A percentile compares a stretch with the other conserved stretches of the same genome.
Evolutionary conservation across 2,888 invertebrate genomes (phyloP).

Genomic region (Temnothorax ravouxi): DNA sequence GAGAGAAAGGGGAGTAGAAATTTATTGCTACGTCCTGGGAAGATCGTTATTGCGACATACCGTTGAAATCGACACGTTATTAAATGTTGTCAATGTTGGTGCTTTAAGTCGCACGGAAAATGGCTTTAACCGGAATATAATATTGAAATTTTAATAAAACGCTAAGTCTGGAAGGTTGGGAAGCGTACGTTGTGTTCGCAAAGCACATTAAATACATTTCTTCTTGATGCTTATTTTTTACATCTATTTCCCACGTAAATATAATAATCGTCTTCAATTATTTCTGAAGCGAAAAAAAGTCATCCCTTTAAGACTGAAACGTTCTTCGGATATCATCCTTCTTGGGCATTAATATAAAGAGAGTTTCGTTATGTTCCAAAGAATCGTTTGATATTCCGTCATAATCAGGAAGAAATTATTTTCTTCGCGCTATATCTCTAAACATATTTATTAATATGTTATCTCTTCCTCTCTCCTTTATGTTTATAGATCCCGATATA

Average conservation of each 20-base stretch:
- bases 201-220: constrained; percentile 61
- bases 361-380: constrained; percentile 49
- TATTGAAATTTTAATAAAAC: constrained; percentile 64
- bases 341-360: constrained; percentile 61
- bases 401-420: constrained; percentile 50
- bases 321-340: constrained; percentile 62
- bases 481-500: constrained; percentile 59
- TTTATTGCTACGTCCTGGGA: constrained; percentile 67
- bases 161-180: constrained; percentile 9
- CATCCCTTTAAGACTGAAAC: constrained; percentile 81
- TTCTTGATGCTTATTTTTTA: constrained; percentile 67
- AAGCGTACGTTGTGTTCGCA: constrained; percentile 48
- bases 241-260: constrained; percentile 13
- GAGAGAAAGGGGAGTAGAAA: constrained; percentile 55
- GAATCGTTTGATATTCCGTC: constrained; percentile 63
- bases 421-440: constrained; percentile 49
- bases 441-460: constrained; percentile 69
- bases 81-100: constrained; percentile 62
- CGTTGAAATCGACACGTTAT: constrained; percentile 51
- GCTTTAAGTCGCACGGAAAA: constrained; percentile 55
- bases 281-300: constrained; percentile 57
- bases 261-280: constrained; percentile 34
- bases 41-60: constrained; percentile 61
- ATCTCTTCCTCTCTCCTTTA: constrained; percentile 33
- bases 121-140: constrained; percentile 62